A percentile compares a stretch with the other conserved stretches of the same genome.
phyloP scores from a whole-genome alignment of 2,888 invertebrate genomes.

The Campoplex capitator region DNA sequence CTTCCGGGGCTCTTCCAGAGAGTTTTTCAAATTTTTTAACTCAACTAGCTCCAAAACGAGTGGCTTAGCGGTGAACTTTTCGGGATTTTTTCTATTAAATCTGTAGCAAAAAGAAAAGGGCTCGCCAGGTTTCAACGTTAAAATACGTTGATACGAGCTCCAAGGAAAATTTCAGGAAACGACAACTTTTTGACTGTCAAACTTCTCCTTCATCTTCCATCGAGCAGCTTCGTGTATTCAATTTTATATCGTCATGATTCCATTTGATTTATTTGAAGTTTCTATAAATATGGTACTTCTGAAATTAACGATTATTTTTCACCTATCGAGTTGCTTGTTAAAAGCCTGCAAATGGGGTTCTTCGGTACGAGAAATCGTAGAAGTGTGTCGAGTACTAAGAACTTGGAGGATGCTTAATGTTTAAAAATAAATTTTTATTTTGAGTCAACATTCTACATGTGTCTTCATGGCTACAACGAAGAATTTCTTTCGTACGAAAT shows the following conservation, averaged over 20 bases:
- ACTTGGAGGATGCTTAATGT: constrained; percentile 1
- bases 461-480: background rate
- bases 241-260: background rate
- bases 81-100: no score
- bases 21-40: background rate
- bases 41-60: no score
- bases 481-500: constrained; percentile 12
- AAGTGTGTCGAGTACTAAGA: background rate
- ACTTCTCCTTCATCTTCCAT: background rate
- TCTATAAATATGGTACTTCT: background rate
- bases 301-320: background rate
- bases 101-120: background rate
- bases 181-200: background rate
- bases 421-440: constrained; percentile 13
- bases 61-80: no score
- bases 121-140: background rate
- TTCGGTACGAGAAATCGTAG: background rate
- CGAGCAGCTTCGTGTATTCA: background rate
- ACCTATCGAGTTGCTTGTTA: background rate
- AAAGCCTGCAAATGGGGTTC: background rate
- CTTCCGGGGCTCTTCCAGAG: background rate
- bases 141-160: no score
- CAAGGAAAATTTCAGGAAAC: background rate
- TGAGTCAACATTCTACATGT: background rate
- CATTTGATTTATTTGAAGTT: background rate